These are phyloP conservation scores for Asobara japonica DNA, from an alignment of 1,140 invertebrate genomes.

Conservation along the genomic window DNA sequence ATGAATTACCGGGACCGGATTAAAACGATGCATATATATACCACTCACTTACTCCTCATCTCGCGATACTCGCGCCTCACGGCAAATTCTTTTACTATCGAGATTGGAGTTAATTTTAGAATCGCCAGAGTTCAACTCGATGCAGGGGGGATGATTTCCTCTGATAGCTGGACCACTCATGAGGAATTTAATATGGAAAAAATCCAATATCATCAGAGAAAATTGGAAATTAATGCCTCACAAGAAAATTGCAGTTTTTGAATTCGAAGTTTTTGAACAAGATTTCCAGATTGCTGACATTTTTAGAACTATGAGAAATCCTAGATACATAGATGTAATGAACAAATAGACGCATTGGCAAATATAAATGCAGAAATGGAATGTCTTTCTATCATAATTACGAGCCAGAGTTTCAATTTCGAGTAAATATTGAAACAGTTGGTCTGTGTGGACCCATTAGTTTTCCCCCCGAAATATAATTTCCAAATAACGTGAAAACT, in stretches of 20 bases:
- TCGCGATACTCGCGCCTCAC: neutral
- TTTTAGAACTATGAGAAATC: too few species aligned
- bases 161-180: neutral
- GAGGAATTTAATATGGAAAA: neutral
- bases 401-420: neutral
- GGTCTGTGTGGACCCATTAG: neutral
- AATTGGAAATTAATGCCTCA: neutral
- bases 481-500: neutral
- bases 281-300: too few species aligned
- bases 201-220: neutral
- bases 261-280: too few species aligned
- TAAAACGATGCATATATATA: conserved; percentile 13
- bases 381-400: neutral
- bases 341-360: too few species aligned
- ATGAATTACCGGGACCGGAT: conserved; percentile 41
- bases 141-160: neutral
- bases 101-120: conserved; percentile 30
- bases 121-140: conserved; percentile 10
- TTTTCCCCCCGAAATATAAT: neutral
- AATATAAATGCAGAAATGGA: too few species aligned
- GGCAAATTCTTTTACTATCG: conserved; percentile 6
- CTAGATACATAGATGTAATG: too few species aligned
- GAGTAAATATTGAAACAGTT: neutral
- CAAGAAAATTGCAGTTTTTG: neutral
- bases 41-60: neutral